Evolutionary conservation across 2,113 vertebrate species (phyloP).

Genomic region (Perca fluviatilis): DNA sequence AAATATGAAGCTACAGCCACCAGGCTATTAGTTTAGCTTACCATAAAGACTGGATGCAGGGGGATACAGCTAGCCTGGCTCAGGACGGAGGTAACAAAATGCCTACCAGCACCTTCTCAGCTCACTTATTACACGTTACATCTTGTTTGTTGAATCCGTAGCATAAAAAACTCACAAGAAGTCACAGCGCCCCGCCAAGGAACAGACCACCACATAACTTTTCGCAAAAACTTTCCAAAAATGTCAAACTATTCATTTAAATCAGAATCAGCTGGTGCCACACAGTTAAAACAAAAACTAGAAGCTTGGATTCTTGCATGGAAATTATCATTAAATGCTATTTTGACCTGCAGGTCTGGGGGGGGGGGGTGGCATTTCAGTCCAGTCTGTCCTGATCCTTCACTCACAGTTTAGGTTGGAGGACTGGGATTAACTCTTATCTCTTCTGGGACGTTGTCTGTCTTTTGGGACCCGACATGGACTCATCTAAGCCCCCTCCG

Average conservation of each 20-base stretch:
- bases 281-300: neutral
- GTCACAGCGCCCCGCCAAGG: neutral
- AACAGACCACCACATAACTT: neutral
- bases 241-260: neutral
- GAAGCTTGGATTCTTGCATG: conserved; percentile 4
- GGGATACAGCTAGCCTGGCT: neutral
- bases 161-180: neutral
- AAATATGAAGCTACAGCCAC: neutral
- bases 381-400: conserved; percentile 65
- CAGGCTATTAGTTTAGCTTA: neutral
- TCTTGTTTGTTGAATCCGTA: neutral
- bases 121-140: neutral
- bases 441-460: conserved; percentile 64
- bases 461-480: conserved; percentile 58
- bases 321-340: conserved; percentile 30
- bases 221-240: neutral
- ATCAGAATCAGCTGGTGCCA: neutral
- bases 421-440: conserved; percentile 77
- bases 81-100: neutral
- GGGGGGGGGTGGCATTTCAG: conserved; percentile 31
- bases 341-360: conserved; percentile 40
- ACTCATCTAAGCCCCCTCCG: conserved; percentile 49
- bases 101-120: too few species aligned
- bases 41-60: neutral
- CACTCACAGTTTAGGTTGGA: conserved; percentile 67